These are phyloP conservation scores for Galagoides demidoff DNA, from an alignment of 2,797 vertebrate genomes.

Conservation along the genomic window DNA sequence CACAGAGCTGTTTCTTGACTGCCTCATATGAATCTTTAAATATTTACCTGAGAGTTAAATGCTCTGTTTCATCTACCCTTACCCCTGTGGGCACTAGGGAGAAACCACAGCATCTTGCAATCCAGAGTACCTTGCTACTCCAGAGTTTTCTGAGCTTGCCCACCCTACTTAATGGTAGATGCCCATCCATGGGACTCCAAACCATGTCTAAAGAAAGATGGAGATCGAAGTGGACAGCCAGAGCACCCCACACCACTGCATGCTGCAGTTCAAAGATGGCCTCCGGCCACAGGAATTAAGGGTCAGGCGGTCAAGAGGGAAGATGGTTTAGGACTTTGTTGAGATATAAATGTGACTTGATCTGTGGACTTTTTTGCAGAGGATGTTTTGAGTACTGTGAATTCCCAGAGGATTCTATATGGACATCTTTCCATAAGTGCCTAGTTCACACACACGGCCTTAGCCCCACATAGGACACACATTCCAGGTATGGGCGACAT, in stretches of 20 bases:
- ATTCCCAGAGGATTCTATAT: neutral
- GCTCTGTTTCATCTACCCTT: neutral
- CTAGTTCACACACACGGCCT: neutral
- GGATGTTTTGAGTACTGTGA: neutral
- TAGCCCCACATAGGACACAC: accelerated
- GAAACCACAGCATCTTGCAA: neutral
- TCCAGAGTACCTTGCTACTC: neutral
- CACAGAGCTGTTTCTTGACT: conserved; percentile 26
- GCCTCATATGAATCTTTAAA: conserved; percentile 54
- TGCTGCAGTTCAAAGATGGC: too few species aligned
- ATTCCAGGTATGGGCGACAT: neutral
- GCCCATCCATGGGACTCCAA: neutral
- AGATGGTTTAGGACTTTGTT: neutral
- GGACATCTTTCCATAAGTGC: neutral
- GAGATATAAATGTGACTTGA: neutral
- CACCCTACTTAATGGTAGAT: neutral
- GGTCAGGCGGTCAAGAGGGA: neutral
- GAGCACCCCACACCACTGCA: neutral
- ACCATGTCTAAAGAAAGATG: neutral
- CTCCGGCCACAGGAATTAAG: neutral
- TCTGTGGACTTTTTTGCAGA: accelerated
- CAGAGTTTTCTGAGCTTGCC: conserved; percentile 10
- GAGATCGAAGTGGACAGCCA: neutral
- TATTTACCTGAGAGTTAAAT: conserved; percentile 42
- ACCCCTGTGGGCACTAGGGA: neutral